Evolutionary conservation across 2,113 vertebrate genomes (phyloP), one percentile per base, ranked within the genome.

Genomic region (Herpailurus yagouaroundi): DNA sequence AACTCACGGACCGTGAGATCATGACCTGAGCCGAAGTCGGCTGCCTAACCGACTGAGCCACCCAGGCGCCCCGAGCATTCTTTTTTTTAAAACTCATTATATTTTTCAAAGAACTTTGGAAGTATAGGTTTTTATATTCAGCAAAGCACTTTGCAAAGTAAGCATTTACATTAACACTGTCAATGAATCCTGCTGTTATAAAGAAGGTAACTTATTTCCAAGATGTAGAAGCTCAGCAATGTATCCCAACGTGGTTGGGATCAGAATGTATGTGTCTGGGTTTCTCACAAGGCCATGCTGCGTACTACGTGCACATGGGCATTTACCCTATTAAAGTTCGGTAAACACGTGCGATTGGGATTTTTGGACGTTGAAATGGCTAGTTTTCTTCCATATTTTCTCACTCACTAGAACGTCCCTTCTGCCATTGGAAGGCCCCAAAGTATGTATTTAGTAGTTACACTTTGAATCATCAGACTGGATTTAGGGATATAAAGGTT

Each of bases 41-140:
- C 36, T 2, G 36, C 36, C 36, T 36, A 36, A 36, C 36, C 36
- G 36, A 36, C 36, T 36, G 36, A 36, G 36, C 36, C 36, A 36
- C 36, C 36, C 36, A 36, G 36, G 36, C 36, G 36, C 36, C 36
- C 36, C 36, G 82, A 85, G 48, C 41, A 3, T 50, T 48, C 14
- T 48, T 27, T 76, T 76, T 74, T 52, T 64, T 29, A 21, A 77
- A 94, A 31, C 60, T 89, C 4, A 55, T 64, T 95, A 14, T 95
- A 85, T 95, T 92, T 85, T 91, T 87, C 84, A 95, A 86, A 92
- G 82, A 57, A 89, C 66, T 87, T 84, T 84, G 36, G 80, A 93
- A 45, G 41, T 92, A 93, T 96, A 71, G 82, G 64, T 71, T 57
- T 88, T 93, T 89, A 90, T 66, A 60, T 89, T 92, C 12, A 83